A percentile compares a stretch with the other conserved stretches of the same genome.
These are phyloP conservation scores for Magallana gigas DNA, from an alignment of 1,140 invertebrate species.

Conservation along the genomic window DNA sequence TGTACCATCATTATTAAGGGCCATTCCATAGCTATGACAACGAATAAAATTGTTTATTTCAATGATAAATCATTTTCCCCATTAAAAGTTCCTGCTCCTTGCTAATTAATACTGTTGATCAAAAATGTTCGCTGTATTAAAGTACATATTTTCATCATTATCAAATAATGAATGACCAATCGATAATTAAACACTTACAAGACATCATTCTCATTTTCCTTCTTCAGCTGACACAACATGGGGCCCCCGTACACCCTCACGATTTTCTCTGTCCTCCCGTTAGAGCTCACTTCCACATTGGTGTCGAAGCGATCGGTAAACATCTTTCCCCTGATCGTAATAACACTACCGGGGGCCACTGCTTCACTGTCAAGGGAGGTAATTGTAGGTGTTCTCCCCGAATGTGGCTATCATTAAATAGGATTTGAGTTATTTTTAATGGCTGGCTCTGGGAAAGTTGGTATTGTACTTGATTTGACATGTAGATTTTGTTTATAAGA, in stretches of 20 bases:
- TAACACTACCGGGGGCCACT: conserved; percentile 48
- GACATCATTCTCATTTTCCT: background rate
- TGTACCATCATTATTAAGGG: background rate
- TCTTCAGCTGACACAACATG: conserved; percentile 1
- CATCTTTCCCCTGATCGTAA: conserved; percentile 40
- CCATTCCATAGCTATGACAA: conserved; percentile 5
- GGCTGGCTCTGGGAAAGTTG: too few relatives aligned
- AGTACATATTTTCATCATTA: too few relatives aligned
- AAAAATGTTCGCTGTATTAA: too few relatives aligned
- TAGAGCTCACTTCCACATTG: background rate
- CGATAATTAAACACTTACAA: background rate
- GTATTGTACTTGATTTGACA: too few relatives aligned
- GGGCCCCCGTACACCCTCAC: background rate
- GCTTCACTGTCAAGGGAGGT: conserved; percentile 44
- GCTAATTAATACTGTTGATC: too few relatives aligned
- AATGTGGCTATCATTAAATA: conserved; percentile 40
- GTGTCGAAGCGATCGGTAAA: conserved; percentile 35
- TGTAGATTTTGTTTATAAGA: too few relatives aligned
- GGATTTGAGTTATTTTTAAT: too few relatives aligned
- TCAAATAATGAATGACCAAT: too few relatives aligned
- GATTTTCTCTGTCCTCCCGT: conserved; percentile 43
- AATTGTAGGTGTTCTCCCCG: conserved; percentile 50
- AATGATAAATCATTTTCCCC: too few relatives aligned
- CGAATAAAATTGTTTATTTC: background rate
- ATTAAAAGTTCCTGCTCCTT: too few relatives aligned